Evolutionary conservation across 2,888 invertebrate genomes (phyloP).

Genomic region (Rhogogaster chlorosoma): DNA sequence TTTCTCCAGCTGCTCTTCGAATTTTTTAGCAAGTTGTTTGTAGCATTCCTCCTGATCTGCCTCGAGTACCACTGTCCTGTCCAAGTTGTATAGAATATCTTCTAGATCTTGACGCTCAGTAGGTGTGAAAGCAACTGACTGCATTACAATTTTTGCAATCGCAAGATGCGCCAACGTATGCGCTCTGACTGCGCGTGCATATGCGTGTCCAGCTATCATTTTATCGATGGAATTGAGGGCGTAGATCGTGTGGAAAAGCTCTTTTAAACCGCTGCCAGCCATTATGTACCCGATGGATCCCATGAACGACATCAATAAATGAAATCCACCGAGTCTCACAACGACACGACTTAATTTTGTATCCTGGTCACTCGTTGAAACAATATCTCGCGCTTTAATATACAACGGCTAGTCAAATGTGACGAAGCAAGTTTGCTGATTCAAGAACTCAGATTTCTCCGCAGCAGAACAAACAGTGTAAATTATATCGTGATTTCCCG

Average conservation of each 20-base stretch:
- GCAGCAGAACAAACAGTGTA: constrained; percentile 56
- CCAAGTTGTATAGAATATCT: no score
- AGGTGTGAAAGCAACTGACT: constrained; percentile 23
- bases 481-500: constrained; percentile 58
- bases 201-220: constrained; percentile 52
- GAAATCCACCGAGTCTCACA: constrained; percentile 50
- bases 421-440: constrained; percentile 59
- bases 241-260: constrained; percentile 55
- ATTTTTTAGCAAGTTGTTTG: constrained; percentile 7
- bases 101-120: no score
- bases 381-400: constrained; percentile 60
- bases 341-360: not conserved
- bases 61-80: not conserved
- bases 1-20: not conserved
- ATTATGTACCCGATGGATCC: constrained; percentile 57
- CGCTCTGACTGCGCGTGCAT: not conserved
- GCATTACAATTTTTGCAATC: constrained; percentile 50
- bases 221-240: constrained; percentile 54
- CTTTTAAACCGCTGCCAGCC: constrained; percentile 58
- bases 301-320: constrained; percentile 58
- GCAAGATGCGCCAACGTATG: constrained; percentile 47
- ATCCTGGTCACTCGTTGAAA: constrained; percentile 21
- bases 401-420: constrained; percentile 65
- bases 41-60: not conserved
- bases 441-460: constrained; percentile 51